Base-by-base conservation (phyloP, 1,140 invertebrate genomes). In the Agraylea sexmaculata region DNA sequence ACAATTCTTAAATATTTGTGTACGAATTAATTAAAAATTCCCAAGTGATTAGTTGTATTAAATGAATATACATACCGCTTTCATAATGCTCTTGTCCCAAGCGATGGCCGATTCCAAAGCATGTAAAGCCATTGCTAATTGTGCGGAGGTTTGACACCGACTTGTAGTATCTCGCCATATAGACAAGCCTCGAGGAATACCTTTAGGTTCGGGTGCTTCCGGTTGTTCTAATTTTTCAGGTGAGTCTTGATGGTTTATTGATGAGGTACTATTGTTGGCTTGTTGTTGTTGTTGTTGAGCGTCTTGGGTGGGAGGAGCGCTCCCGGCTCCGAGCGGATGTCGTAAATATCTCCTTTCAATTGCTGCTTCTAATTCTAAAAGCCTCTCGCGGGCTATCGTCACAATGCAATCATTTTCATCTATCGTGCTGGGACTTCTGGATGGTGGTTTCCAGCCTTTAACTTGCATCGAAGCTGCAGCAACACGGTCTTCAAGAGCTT, bases 41-140 rank as follows among this genome's bases (percentile, higher is more conserved):
- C 15, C 4, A n/a, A 19, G 17, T 16, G 20, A 40, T 21, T 16
- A 11, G n/a, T 36, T 21, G 10, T 22, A 36, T 20, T 15, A 21
- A 21, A 27, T 12, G 18, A 4, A 40, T 32, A 28, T 6, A 63
- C 86, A 79, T 75, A 93, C 88, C 69, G 91, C 91, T 78, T 95
- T 94, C 92, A 97, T 96, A 54, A 95, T 92, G 66, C 88, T 93
- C 66, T 95, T 96, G 65, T 97, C 92, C 92, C 92, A 96, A 17
- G 91, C 89, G 51, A 96, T 89, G 53, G 81, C 87, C 13, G 80
- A 80, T 56, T 94, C 90, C 17, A 97, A 71, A 48, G 87, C 83
- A 51, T 88, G 85, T 25, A 93, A 68, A 50, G 86, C 80, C 80
- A 96, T 83, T 3, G 87, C 85, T 7, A 96, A 66, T 55, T 95